phyloP scores from a whole-genome alignment of 2,797 vertebrate species.

The Sylvia borin region DNA sequence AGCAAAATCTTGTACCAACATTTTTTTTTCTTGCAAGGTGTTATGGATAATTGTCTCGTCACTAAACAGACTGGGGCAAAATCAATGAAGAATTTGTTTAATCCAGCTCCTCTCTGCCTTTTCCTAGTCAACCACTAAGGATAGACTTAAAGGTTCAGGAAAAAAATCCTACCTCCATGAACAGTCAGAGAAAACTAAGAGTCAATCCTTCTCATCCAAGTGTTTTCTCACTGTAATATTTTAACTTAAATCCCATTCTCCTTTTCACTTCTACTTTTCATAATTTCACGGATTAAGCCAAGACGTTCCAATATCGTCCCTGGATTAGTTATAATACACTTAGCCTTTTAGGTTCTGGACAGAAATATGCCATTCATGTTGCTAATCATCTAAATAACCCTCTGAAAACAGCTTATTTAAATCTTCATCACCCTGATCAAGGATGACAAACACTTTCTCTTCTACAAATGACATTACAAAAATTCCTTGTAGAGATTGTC shows the following conservation, averaged over 20 bases:
- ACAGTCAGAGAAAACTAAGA: neutral
- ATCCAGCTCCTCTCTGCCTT: neutral
- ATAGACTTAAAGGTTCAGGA: neutral
- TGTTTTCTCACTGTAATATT: neutral
- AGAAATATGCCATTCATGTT: constrained; percentile 25
- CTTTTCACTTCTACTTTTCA: constrained; percentile 13
- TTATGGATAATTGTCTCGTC: neutral
- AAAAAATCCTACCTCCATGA: neutral
- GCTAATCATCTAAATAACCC: constrained; percentile 19
- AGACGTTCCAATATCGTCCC: neutral
- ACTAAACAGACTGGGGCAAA: neutral
- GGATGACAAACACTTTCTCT: neutral
- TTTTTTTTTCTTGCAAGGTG: neutral
- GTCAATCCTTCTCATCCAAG: neutral
- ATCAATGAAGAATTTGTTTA: neutral
- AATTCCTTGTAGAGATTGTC: neutral
- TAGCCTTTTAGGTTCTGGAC: neutral
- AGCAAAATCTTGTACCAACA: neutral
- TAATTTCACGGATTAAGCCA: neutral
- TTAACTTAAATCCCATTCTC: neutral
- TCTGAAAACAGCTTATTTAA: constrained; percentile 36
- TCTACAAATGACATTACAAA: neutral
- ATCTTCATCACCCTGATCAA: neutral
- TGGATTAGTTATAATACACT: neutral
- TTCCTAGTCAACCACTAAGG: neutral